These are phyloP conservation scores for Drosophila barbarae DNA, from an alignment of 2,888 invertebrate species.

Conservation along the genomic window DNA sequence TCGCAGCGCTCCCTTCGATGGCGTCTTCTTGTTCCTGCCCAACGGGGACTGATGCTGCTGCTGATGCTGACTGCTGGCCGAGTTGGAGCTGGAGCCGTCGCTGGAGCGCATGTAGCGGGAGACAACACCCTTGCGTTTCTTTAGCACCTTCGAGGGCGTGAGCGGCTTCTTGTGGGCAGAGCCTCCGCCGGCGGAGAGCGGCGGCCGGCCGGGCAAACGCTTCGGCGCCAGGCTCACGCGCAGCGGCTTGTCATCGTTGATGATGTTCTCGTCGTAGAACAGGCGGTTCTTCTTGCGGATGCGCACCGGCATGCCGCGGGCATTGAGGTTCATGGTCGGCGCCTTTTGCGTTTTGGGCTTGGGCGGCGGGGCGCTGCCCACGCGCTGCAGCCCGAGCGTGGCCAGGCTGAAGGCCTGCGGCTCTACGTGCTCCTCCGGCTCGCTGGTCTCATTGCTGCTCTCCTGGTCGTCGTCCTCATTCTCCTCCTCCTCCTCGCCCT, in stretches of 20 bases:
- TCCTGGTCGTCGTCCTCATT: constrained; percentile 37
- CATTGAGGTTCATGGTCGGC: constrained; percentile 90
- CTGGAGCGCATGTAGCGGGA: constrained; percentile 79
- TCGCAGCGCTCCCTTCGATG: constrained; percentile 1
- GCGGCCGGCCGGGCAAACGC: constrained; percentile 62
- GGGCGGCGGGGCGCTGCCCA: constrained; percentile 87
- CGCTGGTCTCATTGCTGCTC: constrained; percentile 57
- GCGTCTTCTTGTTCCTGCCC: constrained; percentile 38
- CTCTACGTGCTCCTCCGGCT: constrained; percentile 84
- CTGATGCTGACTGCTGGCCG: constrained; percentile 27
- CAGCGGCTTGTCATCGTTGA: constrained; percentile 89
- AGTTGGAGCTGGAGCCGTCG: constrained; percentile 47
- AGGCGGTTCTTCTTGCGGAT: constrained; percentile 93
- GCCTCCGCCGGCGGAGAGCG: constrained; percentile 45
- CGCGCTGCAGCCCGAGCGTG: constrained; percentile 89
- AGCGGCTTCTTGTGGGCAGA: constrained; percentile 27
- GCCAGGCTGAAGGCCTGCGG: constrained; percentile 88
- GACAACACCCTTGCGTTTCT: constrained; percentile 79
- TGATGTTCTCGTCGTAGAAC: constrained; percentile 93
- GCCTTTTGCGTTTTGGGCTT: constrained; percentile 84
- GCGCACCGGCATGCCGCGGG: constrained; percentile 93
- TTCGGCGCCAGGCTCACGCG: constrained; percentile 81
- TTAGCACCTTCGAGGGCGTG: constrained; percentile 80
- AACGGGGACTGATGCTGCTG: constrained; percentile 11
- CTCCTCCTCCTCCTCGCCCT: constrained; percentile 38